These are phyloP conservation scores for Poeciliopsis turneri DNA, from an alignment of 2,797 vertebrate genomes.

Conservation along the genomic window DNA sequence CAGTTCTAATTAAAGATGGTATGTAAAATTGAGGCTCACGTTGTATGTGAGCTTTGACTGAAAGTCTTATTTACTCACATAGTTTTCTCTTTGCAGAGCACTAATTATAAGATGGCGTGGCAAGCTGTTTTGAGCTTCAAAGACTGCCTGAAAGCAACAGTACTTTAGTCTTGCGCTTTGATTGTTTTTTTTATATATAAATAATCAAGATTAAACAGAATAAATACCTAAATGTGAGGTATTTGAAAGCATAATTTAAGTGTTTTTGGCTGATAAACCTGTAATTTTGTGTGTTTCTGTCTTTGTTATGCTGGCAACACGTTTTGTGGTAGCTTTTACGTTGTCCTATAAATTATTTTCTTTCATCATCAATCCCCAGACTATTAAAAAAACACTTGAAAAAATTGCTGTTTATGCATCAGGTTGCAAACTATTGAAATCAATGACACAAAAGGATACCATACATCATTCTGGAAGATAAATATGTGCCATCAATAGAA, in stretches of 20 bases:
- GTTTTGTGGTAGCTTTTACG: neutral
- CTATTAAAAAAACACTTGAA: neutral
- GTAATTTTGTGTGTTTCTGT: neutral
- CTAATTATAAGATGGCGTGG: neutral
- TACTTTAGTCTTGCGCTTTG: neutral
- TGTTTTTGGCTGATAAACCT: neutral
- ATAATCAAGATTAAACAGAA: neutral
- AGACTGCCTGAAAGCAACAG: neutral
- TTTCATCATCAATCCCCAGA: neutral
- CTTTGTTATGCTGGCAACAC: neutral
- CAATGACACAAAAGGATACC: constrained; percentile 10
- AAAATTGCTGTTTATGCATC: neutral
- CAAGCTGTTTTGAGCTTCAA: neutral
- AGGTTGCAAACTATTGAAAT: constrained; percentile 38
- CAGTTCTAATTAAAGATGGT: neutral
- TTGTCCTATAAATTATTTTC: neutral
- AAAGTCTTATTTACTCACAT: neutral
- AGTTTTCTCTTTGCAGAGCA: neutral
- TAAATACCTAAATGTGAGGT: neutral
- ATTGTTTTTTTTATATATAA: neutral
- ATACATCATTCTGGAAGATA: constrained; percentile 28
- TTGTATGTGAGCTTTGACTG: neutral
- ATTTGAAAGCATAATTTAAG: neutral
- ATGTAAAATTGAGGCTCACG: neutral
- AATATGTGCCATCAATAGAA: constrained; percentile 37